These are phyloP conservation scores for Dendrolimus pini DNA, from an alignment of 2,888 invertebrate genomes.

Conservation along the genomic window DNA sequence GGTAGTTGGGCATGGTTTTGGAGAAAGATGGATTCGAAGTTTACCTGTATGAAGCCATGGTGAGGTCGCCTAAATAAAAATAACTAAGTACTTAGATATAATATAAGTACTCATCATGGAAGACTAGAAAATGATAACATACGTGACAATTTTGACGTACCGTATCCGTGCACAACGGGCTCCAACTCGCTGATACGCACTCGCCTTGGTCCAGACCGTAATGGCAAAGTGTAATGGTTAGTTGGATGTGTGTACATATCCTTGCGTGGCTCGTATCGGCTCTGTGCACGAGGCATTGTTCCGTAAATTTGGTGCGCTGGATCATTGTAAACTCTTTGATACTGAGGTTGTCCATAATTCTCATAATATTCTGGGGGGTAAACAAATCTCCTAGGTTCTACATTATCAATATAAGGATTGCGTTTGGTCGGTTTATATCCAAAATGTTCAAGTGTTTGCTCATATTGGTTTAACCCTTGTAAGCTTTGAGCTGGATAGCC, in stretches of 20 bases:
- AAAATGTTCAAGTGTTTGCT: conserved; percentile 32
- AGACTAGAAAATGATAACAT: neutral
- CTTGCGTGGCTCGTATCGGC: conserved; percentile 25
- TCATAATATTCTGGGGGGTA: conserved; percentile 24
- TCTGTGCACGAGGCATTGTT: conserved; percentile 43
- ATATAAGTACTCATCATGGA: too few species aligned
- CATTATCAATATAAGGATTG: conserved; percentile 48
- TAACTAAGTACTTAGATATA: too few species aligned
- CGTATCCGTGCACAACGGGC: conserved; percentile 61
- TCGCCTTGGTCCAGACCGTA: conserved; percentile 47
- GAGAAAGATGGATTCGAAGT: too few species aligned
- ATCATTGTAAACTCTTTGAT: conserved; percentile 42
- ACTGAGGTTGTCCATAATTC: conserved; percentile 22
- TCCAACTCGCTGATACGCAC: conserved; percentile 62
- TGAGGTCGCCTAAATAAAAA: too few species aligned
- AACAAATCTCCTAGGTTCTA: conserved; percentile 25
- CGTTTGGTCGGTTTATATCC: conserved; percentile 29
- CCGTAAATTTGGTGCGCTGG: conserved; percentile 39
- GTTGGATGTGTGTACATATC: conserved; percentile 26
- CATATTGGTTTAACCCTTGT: conserved; percentile 53
- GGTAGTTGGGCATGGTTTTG: too few species aligned
- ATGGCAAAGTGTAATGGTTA: conserved; percentile 52
- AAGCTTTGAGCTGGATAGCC: conserved; percentile 64
- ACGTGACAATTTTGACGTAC: conserved; percentile 38
- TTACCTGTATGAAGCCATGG: too few species aligned